These are phyloP conservation scores for Drosophila murphyi DNA, from an alignment of 1,140 invertebrate species.

Conservation along the genomic window DNA sequence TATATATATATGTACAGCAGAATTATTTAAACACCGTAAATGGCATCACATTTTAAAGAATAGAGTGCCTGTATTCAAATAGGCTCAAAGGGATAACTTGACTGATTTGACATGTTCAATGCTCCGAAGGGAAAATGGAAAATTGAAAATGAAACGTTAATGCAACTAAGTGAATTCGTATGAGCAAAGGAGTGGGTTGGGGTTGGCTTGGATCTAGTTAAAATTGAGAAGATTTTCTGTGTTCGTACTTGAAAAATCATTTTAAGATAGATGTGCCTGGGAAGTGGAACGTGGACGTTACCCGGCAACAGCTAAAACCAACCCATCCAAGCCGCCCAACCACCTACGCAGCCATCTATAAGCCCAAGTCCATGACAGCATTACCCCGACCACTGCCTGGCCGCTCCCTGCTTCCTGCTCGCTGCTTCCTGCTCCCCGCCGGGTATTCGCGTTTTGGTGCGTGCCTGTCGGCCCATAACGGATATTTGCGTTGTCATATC, in stretches of 20 bases:
- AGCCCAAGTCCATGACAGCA: constrained; percentile 24
- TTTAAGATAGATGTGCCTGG: constrained; percentile 7
- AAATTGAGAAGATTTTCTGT: not conserved
- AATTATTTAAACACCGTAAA: no score
- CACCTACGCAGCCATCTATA: constrained; percentile 9
- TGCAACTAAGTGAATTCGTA: constrained; percentile 22
- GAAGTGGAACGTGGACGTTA: constrained; percentile 11
- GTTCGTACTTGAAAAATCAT: constrained; percentile 28
- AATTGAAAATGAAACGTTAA: not conserved
- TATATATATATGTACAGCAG: not conserved
- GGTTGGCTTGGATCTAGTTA: not conserved
- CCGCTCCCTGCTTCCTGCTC: not conserved
- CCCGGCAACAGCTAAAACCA: constrained; percentile 23
- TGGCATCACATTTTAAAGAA: no score
- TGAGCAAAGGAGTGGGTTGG: not conserved
- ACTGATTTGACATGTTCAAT: no score
- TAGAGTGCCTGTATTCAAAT: no score
- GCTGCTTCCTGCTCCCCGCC: no score
- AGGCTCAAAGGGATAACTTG: no score
- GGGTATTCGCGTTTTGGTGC: constrained; percentile 55
- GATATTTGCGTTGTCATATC: constrained; percentile 84
- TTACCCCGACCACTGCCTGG: not conserved
- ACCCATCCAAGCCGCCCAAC: not conserved
- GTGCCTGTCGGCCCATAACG: constrained; percentile 74
- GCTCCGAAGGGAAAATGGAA: no score